Evolutionary conservation across 2,888 invertebrate genomes (phyloP), one percentile per base, ranked within the genome.

Genomic region (Miltochrista miniata): DNA sequence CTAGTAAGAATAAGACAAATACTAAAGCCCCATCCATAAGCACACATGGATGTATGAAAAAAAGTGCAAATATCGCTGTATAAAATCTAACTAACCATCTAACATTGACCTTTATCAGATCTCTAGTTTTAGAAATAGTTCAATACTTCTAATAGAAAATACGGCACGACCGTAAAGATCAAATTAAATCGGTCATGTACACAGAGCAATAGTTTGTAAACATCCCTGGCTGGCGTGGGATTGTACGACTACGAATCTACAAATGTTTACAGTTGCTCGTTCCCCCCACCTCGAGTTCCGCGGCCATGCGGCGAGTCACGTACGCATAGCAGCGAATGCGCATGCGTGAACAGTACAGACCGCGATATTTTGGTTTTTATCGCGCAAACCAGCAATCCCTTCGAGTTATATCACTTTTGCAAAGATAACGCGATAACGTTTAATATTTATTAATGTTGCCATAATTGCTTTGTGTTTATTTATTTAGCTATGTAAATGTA

Each of bases 331-430:
- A 59, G 57, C 49, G 64, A 72, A 34, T 37, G 85, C 90, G 90
- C 88, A 84, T 83, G 89, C 87, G 90, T 68, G 64, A 53, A n/a
- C n/a, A n/a, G 42, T 33, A 41, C 53, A 51, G 56, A 54, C 61
- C 66, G 63, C 78, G 70, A 77, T 81, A 83, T 83, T 86, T 85
- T 80, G 79, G 80, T 76, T 77, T 70, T 78, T 85, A 87, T 87
- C 84, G 66, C 55, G 58, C 61, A 66, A 71, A 70, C 62, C 41
- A 54, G 62, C 73, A 79, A 83, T 83, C 66, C 70, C 59, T 49
- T 66, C 13, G 13, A 35, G 13, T 35, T 77, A 81, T 79, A 79
- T 91, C 92, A 97, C 97, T 95, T 97, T 98, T 61, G 98, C 70
- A 45, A 62, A 59, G 76, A 78, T 78, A 76, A 70, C 64, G 18